Evolutionary conservation across 2,888 invertebrate genomes (phyloP).

Genomic region (Pristionchus maxplancki): DNA sequence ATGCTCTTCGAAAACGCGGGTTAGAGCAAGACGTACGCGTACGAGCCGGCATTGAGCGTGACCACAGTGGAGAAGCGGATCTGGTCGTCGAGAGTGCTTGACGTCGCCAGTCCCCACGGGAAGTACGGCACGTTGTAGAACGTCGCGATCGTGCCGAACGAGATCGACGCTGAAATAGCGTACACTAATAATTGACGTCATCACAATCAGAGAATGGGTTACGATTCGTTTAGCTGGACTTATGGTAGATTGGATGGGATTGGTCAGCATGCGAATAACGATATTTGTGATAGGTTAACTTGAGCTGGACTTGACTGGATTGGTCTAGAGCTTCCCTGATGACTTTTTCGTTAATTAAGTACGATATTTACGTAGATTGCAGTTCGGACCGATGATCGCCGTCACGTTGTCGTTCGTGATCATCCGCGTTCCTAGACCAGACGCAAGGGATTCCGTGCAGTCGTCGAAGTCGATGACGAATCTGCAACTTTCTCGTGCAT

Average conservation of each 20-base stretch:
- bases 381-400: slow-evolving; percentile 36
- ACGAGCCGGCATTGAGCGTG: slow-evolving; percentile 52
- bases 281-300: too few relatives aligned
- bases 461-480: slow-evolving; percentile 43
- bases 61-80: slow-evolving; percentile 60
- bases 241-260: too few relatives aligned
- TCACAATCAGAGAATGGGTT: too few relatives aligned
- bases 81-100: slow-evolving; percentile 56
- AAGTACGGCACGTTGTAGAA: slow-evolving; percentile 64
- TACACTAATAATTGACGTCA: too few relatives aligned
- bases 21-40: background rate
- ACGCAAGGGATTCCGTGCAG: background rate
- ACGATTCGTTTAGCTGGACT: too few relatives aligned
- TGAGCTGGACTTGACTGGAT: too few relatives aligned
- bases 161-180: slow-evolving; percentile 60
- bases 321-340: too few relatives aligned
- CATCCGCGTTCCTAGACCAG: background rate
- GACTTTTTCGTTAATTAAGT: too few relatives aligned
- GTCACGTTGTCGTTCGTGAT: background rate
- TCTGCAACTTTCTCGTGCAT: too few relatives aligned
- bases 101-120: slow-evolving; percentile 65
- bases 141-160: slow-evolving; percentile 58
- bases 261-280: too few relatives aligned
- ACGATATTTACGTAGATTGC: slow-evolving; percentile 25
- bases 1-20: too few relatives aligned